These are phyloP conservation scores for Ploceus nigricollis DNA, from an alignment of 2,113 vertebrate species.

Conservation along the genomic window DNA sequence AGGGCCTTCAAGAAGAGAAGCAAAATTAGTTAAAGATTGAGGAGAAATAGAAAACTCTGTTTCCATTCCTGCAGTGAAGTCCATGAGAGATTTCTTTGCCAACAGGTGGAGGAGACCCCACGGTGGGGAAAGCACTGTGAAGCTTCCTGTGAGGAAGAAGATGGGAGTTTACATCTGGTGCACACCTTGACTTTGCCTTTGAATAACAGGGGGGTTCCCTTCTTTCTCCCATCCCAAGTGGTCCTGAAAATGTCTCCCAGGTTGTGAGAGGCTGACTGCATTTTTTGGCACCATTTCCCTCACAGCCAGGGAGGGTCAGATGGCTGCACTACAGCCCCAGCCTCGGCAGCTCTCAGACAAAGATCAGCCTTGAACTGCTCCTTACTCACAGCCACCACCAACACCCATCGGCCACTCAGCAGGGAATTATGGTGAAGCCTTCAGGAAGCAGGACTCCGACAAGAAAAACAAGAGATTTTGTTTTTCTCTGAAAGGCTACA, in stretches of 20 bases:
- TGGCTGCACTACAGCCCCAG: rapidly evolving
- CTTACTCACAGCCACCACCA: background rate
- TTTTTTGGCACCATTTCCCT: background rate
- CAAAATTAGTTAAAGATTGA: background rate
- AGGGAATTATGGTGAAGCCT: background rate
- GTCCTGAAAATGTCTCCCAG: background rate
- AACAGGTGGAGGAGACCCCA: background rate
- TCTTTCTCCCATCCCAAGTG: background rate
- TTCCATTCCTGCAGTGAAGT: background rate
- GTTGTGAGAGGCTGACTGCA: rapidly evolving
- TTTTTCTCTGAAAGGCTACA: background rate
- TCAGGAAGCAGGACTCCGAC: background rate
- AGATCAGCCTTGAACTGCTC: background rate
- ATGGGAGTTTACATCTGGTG: rapidly evolving
- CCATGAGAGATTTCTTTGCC: background rate
- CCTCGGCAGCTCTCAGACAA: background rate
- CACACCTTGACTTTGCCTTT: background rate
- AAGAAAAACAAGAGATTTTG: background rate
- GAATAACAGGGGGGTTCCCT: rapidly evolving
- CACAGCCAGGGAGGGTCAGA: background rate
- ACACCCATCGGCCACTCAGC: background rate
- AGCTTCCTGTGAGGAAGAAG: background rate
- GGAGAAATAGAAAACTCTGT: background rate
- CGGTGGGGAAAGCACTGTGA: background rate
- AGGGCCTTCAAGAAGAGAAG: background rate